A percentile compares a stretch with the other conserved stretches of the same genome.
These are phyloP conservation scores for Scolopax rusticola DNA, from an alignment of 2,797 vertebrate species.

Conservation along the genomic window DNA sequence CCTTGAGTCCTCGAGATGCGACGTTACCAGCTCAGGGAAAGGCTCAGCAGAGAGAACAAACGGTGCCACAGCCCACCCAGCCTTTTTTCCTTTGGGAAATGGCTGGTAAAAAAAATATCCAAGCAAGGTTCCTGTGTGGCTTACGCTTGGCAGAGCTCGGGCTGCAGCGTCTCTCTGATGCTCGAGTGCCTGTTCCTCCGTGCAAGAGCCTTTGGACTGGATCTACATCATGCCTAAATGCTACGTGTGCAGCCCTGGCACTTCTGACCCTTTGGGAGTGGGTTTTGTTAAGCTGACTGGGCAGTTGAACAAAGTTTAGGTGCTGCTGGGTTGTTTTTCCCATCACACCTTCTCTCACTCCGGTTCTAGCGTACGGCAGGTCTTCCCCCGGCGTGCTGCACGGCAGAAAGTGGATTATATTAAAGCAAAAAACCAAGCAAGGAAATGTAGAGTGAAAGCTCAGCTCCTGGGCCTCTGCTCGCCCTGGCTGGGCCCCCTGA, in stretches of 20 bases:
- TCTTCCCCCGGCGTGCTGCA: not conserved
- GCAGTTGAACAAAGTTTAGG: not conserved
- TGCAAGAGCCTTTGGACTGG: not conserved
- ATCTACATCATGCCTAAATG: not conserved
- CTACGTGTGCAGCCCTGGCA: not conserved
- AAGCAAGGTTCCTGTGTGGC: accelerated
- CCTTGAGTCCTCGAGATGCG: not conserved
- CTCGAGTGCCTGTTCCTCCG: not conserved
- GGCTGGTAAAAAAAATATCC: not conserved
- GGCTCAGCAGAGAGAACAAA: not conserved
- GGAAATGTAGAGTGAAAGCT: not conserved
- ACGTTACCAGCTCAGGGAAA: accelerated
- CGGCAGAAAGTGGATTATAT: not conserved
- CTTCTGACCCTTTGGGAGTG: not conserved
- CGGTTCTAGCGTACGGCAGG: not conserved
- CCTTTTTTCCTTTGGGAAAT: not conserved
- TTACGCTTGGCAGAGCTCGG: accelerated
- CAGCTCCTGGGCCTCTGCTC: not conserved
- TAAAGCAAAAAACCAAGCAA: not conserved
- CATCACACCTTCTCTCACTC: not conserved
- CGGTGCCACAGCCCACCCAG: not conserved
- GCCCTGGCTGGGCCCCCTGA: no score
- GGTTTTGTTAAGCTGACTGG: not conserved
- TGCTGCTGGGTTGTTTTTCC: not conserved
- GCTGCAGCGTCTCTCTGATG: not conserved